These are phyloP conservation scores for Caenorhabditis brenneri DNA, from an alignment of 1,140 invertebrate genomes.

Conservation along the genomic window DNA sequence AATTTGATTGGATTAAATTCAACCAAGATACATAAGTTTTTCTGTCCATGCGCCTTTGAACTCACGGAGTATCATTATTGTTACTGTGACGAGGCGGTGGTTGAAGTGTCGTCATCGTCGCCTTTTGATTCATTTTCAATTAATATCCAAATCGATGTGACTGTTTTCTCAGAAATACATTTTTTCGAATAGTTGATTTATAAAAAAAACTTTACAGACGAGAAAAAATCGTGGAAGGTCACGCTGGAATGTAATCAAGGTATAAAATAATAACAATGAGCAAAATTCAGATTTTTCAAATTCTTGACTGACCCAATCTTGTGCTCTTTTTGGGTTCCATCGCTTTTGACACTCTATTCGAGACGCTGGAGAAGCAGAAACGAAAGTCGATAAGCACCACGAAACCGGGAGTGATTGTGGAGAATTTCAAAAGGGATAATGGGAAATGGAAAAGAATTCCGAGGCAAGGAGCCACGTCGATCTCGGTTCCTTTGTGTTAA, in stretches of 20 bases:
- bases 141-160: no score
- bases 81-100: not conserved
- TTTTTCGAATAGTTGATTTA: no score
- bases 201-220: no score
- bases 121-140: conserved; percentile 35
- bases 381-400: not conserved
- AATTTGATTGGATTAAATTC: no score
- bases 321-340: not conserved
- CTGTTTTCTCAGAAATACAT: no score
- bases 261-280: no score
- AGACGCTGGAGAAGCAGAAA: not conserved
- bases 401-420: not conserved
- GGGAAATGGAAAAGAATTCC: not conserved
- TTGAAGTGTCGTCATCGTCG: not conserved
- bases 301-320: not conserved
- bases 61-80: not conserved
- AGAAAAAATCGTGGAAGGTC: no score
- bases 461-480: not conserved
- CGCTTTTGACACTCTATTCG: not conserved
- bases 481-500: conserved; percentile 1
- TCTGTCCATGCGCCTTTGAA: no score
- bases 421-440: conserved; percentile 16
- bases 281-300: no score
- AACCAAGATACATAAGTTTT: no score
- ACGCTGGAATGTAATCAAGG: no score